phyloP scores from a whole-genome alignment of 1,140 invertebrate genomes.

The Drosophila pachea region DNA sequence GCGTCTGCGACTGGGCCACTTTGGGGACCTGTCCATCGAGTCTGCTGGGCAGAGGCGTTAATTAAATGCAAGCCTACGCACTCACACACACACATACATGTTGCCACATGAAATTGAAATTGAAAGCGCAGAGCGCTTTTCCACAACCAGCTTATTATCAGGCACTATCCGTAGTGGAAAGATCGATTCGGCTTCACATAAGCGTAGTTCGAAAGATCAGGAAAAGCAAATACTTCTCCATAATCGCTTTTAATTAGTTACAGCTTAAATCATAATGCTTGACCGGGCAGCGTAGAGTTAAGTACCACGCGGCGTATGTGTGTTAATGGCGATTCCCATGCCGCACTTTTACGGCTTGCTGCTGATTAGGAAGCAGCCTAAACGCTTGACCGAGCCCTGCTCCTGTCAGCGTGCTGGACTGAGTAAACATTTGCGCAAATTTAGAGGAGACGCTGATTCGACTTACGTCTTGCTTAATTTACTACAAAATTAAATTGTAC shows the following conservation, averaged over 20 bases:
- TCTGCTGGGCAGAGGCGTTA: constrained; percentile 42
- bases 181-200: not conserved
- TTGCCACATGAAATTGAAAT: not conserved
- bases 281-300: not conserved
- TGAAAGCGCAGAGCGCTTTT: too few relatives aligned
- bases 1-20: constrained; percentile 30
- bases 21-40: constrained; percentile 10
- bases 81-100: not conserved
- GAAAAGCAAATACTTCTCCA: too few relatives aligned
- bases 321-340: constrained; percentile 27
- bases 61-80: constrained; percentile 51
- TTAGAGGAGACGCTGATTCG: constrained; percentile 49
- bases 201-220: not conserved
- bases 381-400: not conserved
- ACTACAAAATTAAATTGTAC: constrained; percentile 62
- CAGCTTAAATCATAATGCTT: constrained; percentile 34
- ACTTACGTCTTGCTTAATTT: constrained; percentile 54
- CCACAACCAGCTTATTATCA: too few relatives aligned
- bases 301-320: constrained; percentile 37
- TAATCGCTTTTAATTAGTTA: constrained; percentile 31
- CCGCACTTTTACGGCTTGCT: constrained; percentile 26
- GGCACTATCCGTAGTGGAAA: too few relatives aligned
- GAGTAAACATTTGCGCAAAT: constrained; percentile 51
- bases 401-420: not conserved
- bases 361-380: constrained; percentile 40